Evolutionary conservation across 37 sponge, comb jelly and placozoan species (phyloP), one percentile per base, ranked within the genome.

Genomic region (Amphimedon queenslandica): DNA sequence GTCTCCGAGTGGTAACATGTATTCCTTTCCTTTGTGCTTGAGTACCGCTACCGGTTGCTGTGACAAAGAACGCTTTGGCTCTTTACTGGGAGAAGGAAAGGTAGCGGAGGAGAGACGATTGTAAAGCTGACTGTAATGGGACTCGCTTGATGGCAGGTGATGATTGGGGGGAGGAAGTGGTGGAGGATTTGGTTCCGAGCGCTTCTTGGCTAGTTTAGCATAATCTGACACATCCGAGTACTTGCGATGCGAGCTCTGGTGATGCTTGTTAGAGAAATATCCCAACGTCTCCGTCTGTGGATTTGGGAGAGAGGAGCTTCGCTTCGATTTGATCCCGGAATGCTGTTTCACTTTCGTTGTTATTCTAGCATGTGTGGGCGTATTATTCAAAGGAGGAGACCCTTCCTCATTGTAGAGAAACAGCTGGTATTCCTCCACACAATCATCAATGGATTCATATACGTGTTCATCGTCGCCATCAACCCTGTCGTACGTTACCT

Each of bases 11-110:
- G 82, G 82, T 16, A 81, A 42, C 13, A 81, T 5, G 56, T 67
- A 81, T 6, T 73, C 66, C 66, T 81, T 73, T 1, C 82, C 82
- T 39, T 81, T 81, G 69, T 81, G 82, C 33, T 73, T 81, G 33
- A 81, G 64, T 33, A 81, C 20, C 11, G 73, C 64, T 3, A 64
- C 43, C 30, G 82, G 63, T 6, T 6, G 28, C 21, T 11, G 8
- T 6, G 5, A n/a, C n/a, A n/a, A n/a, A 5, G 8, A 6, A n/a
- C 21, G 8, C 27, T 60, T 60, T 11, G 61, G 5, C 21, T 60
- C 27, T 25, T 60, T 5, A 6, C 28, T 5, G 8, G 61, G 61
- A 25, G 27, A n/a, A 5, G 61, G 5, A 6, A 25, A 6, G 21
- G 27, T 6, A 25, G 61, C 61, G 5, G 5, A 60, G n/a, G n/a